Percentiles rank a stretch among this genome's conserved stretches.
Evolutionary conservation across 2,888 invertebrate genomes (phyloP).

Genomic region (Meiosimyza platycephala): DNA sequence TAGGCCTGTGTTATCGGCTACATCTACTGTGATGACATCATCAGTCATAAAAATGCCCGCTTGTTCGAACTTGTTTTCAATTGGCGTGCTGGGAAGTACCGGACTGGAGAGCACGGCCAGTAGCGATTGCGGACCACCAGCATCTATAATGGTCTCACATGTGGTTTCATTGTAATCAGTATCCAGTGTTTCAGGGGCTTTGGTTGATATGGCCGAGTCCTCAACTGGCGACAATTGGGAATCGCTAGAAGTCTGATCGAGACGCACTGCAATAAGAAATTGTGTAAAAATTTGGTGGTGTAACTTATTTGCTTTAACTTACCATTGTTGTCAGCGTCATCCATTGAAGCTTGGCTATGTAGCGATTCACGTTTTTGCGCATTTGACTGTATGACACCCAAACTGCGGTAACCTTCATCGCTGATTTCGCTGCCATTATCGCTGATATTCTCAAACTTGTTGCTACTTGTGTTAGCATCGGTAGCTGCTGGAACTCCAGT

Average conservation of each 20-base stretch:
- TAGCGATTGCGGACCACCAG: conserved; percentile 60
- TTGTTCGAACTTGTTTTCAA: conserved; percentile 60
- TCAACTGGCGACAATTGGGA: conserved; percentile 67
- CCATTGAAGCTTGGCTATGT: conserved; percentile 78
- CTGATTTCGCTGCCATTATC: conserved; percentile 88
- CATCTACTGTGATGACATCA: conserved; percentile 71
- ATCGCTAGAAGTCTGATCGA: conserved; percentile 69
- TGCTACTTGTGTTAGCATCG: conserved; percentile 45
- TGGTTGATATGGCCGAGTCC: conserved; percentile 56
- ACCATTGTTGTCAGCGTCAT: conserved; percentile 80
- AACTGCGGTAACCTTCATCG: conserved; percentile 85
- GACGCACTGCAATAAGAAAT: conserved; percentile 71
- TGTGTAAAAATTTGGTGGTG: neutral
- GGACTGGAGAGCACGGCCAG: conserved; percentile 52
- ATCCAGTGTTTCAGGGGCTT: conserved; percentile 54
- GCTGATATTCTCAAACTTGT: conserved; percentile 73
- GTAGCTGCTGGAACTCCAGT: conserved; percentile 14
- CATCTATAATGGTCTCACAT: conserved; percentile 45
- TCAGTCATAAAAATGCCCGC: conserved; percentile 65
- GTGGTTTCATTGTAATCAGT: conserved; percentile 44
- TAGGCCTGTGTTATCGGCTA: conserved; percentile 75
- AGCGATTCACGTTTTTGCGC: conserved; percentile 74
- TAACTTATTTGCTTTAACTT: conserved; percentile 47
- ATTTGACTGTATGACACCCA: conserved; percentile 75
- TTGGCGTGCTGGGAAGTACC: conserved; percentile 33